phyloP scores from a whole-genome alignment of 1,140 invertebrate species.

The Octopus sinensis region DNA sequence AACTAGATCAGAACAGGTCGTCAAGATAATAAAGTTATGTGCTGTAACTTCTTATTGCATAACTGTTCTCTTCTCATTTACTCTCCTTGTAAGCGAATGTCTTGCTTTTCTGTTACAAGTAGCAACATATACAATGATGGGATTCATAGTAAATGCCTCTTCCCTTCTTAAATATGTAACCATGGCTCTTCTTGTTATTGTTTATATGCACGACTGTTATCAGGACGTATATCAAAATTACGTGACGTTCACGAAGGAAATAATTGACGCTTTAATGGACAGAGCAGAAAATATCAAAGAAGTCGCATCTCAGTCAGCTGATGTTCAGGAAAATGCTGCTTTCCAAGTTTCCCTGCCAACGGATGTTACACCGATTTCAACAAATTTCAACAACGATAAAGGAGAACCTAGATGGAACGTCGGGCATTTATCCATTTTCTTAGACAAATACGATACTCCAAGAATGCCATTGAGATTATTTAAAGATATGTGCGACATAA shows the following conservation, averaged over 20 bases:
- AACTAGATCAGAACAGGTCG: slow-evolving; percentile 27
- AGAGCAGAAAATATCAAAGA: slow-evolving; percentile 50
- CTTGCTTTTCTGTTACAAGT: slow-evolving; percentile 49
- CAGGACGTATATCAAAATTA: slow-evolving; percentile 55
- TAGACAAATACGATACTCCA: slow-evolving; percentile 53
- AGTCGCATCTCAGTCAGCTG: slow-evolving; percentile 50
- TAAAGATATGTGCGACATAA: slow-evolving; percentile 50
- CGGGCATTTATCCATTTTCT: slow-evolving; percentile 50
- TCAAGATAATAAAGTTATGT: slow-evolving; percentile 26
- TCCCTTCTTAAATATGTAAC: slow-evolving; percentile 52
- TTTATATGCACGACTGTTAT: slow-evolving; percentile 56
- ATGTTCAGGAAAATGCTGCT: slow-evolving; percentile 49
- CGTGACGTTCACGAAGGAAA: slow-evolving; percentile 49
- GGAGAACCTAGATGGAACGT: slow-evolving; percentile 48
- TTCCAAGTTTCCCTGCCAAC: slow-evolving; percentile 40
- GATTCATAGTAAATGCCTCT: slow-evolving; percentile 54
- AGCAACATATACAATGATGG: slow-evolving; percentile 55
- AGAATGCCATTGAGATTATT: slow-evolving; percentile 51
- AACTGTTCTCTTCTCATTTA: slow-evolving; percentile 42
- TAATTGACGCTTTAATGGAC: slow-evolving; percentile 53
- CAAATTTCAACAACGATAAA: slow-evolving; percentile 40
- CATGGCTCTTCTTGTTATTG: slow-evolving; percentile 50
- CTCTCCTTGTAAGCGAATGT: slow-evolving; percentile 47
- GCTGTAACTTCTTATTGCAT: slow-evolving; percentile 40
- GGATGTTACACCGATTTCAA: slow-evolving; percentile 40